phyloP scores from a whole-genome alignment of 2,888 invertebrate species.

The Xestia xanthographa region DNA sequence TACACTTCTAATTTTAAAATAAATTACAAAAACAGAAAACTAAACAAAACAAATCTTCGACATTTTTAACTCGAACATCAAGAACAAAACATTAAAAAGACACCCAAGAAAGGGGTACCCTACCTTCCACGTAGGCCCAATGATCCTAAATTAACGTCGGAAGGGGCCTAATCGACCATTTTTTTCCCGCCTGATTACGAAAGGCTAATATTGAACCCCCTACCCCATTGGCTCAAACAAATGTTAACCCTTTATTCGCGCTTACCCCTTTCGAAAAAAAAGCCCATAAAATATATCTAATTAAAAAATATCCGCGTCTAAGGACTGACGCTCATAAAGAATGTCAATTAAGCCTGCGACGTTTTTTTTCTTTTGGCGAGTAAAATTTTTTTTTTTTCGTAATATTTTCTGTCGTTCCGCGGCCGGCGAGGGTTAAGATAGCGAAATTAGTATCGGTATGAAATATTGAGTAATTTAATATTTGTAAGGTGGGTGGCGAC shows the following conservation, averaged over 20 bases:
- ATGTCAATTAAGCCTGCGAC: conserved; percentile 90
- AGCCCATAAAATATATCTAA: conserved; percentile 91
- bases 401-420: conserved; percentile 88
- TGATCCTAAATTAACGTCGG: conserved; percentile 89
- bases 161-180: conserved; percentile 89
- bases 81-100: conserved; percentile 81
- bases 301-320: conserved; percentile 91
- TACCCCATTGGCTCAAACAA: conserved; percentile 86
- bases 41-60: conserved; percentile 54
- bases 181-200: conserved; percentile 90
- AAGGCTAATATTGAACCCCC: conserved; percentile 90
- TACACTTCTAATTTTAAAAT: background rate
- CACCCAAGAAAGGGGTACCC: conserved; percentile 71
- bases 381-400: conserved; percentile 80
- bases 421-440: conserved; percentile 89
- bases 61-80: conserved; percentile 76
- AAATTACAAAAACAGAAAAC: conserved; percentile 18
- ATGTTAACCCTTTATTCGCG: conserved; percentile 90
- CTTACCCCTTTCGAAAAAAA: conserved; percentile 89
- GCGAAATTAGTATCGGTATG: conserved; percentile 90
- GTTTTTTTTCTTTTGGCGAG: conserved; percentile 81
- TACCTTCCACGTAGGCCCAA: conserved; percentile 84
- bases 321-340: conserved; percentile 91
- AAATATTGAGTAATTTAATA: conserved; percentile 91
- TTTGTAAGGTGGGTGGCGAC: conserved; percentile 75